Conservation (phyloP, 2,113 vertebrate species). For the Dasyurus viverrinus region DNA sequence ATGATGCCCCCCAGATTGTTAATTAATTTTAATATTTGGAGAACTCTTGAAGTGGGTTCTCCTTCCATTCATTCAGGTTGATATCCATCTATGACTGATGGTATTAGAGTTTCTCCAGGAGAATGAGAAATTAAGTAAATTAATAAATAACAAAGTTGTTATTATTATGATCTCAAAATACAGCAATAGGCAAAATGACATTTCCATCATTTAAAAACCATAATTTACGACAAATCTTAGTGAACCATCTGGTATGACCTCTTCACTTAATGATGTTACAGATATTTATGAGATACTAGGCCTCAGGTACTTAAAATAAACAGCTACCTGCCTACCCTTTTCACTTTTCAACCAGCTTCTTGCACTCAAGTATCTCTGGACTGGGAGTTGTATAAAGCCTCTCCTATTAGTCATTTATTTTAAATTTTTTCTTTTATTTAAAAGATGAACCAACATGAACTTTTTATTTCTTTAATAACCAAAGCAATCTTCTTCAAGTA, state of each 20-base stretch:
- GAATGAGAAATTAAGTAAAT: background rate
- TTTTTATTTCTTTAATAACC: conserved; percentile 27
- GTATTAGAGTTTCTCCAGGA: background rate
- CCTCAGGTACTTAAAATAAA: background rate
- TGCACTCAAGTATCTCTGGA: background rate
- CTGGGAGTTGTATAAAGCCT: background rate
- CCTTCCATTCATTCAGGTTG: background rate
- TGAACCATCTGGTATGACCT: background rate
- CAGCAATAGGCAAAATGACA: background rate
- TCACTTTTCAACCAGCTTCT: background rate
- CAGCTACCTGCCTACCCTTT: background rate
- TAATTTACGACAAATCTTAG: background rate
- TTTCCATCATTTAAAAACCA: background rate
- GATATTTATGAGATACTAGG: background rate
- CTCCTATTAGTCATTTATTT: background rate
- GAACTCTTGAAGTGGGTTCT: background rate
- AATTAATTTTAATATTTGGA: background rate
- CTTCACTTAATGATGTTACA: background rate
- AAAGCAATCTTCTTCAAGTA: conserved; percentile 14
- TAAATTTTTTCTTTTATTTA: conserved; percentile 26
- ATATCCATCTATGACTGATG: background rate
- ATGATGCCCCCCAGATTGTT: background rate
- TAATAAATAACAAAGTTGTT: background rate
- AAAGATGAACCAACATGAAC: conserved; percentile 4
- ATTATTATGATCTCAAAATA: background rate